These are phyloP conservation scores for Cartodere bifasciata DNA, from an alignment of 2,888 invertebrate species.

Conservation along the genomic window DNA sequence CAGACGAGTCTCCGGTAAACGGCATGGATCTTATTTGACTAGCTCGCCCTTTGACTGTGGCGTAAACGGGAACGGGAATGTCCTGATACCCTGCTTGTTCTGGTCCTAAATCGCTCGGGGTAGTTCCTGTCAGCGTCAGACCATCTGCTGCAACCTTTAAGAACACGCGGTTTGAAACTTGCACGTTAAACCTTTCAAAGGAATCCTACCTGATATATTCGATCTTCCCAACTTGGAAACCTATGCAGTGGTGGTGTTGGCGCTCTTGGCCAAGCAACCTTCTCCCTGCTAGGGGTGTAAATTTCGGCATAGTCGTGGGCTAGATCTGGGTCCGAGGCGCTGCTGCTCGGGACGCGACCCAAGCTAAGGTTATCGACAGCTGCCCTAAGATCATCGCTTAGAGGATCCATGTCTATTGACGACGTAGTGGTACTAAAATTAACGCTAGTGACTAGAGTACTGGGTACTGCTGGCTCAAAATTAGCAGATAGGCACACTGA, in stretches of 20 bases:
- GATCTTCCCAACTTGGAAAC: conserved; percentile 71
- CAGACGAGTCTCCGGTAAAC: conserved; percentile 88
- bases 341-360: conserved; percentile 46
- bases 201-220: conserved; percentile 72
- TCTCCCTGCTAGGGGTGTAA: conserved; percentile 76
- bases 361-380: conserved; percentile 48
- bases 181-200: neutral
- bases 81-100: conserved; percentile 69
- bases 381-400: conserved; percentile 47
- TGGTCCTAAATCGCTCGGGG: conserved; percentile 32
- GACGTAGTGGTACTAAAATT: conserved; percentile 27
- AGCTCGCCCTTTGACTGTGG: conserved; percentile 90
- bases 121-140: conserved; percentile 34
- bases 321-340: conserved; percentile 50
- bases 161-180: conserved; percentile 3
- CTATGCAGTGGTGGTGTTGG: conserved; percentile 87
- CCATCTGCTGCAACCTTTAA: conserved; percentile 42
- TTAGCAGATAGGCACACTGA: conserved; percentile 39
- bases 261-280: conserved; percentile 39
- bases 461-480: conserved; percentile 31
- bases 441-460: conserved; percentile 29
- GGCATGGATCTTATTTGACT: conserved; percentile 94
- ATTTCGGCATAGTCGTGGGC: conserved; percentile 90
- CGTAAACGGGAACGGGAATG: conserved; percentile 88
- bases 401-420: conserved; percentile 35